Evolutionary conservation across 2,797 vertebrate genomes (phyloP), one percentile per base, ranked within the genome.

Genomic region (Acestrorhynchus altus): DNA sequence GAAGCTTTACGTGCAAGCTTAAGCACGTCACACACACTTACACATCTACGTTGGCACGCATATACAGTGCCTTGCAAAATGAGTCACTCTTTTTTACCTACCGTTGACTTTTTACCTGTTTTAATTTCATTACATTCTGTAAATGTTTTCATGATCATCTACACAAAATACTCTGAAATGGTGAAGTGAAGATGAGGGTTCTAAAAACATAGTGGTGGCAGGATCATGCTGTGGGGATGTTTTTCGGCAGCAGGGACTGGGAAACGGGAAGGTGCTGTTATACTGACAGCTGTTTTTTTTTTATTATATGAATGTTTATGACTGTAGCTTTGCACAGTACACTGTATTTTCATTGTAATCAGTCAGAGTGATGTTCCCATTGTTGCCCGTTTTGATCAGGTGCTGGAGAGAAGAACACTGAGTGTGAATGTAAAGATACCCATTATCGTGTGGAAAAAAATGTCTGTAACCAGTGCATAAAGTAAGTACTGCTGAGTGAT

Each of bases 381-480:
- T n/a, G n/a, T n/a, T n/a, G n/a, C n/a, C n/a, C n/a, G 9, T 60
- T 84, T 59, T 86, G n/a, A 42, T 60, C 86, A 94, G 93, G 93
- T 86, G 69, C 72, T 1, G 0, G 0, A 0, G 24, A 87, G 1
- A 47, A 2, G 0, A 60, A 93, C 86, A 89, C 85, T 0, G 70
- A 54, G 28, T 94, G 93, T 81, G 63, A 12, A 1, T 93, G 92
- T 63, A 71, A 63, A 71, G 52, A 84, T 6, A 42, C 69, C 2
- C 84, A 81, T 87, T 83, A 88, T 82, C 79, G 5, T 74, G 61
- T 47, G 24, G 77, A 72, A 0, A 39, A 0, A 1, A 81, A 71
- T 12, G 2, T 0, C 52, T 93, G 92, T 80, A 4, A 74, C 52
- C 83, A 0, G 4, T 93, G 91, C 78, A 72, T n/a, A 1, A 68